These are phyloP conservation scores for Amblyjoppa fuscipennis DNA, from an alignment of 2,888 invertebrate genomes.

Conservation along the genomic window DNA sequence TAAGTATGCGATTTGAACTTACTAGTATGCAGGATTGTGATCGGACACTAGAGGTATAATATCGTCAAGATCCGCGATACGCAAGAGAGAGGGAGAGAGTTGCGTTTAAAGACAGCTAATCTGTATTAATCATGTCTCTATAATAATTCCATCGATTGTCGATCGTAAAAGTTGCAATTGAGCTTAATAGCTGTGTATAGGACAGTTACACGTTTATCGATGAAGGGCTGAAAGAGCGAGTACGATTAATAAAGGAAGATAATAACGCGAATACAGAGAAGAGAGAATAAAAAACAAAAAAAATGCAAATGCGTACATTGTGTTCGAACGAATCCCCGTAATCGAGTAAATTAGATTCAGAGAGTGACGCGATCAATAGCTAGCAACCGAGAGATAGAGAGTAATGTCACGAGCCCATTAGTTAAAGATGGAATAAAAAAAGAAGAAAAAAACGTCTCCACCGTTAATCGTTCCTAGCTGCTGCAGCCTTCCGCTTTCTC, in stretches of 20 bases:
- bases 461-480: constrained; percentile 50
- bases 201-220: constrained; percentile 61
- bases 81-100: neutral
- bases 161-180: constrained; percentile 53
- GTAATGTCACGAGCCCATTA: constrained; percentile 9
- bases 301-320: constrained; percentile 9
- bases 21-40: constrained; percentile 47
- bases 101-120: constrained; percentile 40
- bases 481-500: constrained; percentile 39
- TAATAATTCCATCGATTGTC: constrained; percentile 66
- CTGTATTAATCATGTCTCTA: constrained; percentile 57
- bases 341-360: constrained; percentile 42
- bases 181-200: constrained; percentile 68
- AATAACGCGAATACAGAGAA: constrained; percentile 31
- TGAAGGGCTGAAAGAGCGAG: constrained; percentile 42
- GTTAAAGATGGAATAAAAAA: constrained; percentile 22
- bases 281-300: constrained; percentile 36
- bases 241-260: constrained; percentile 46
- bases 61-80: constrained; percentile 30
- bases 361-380: constrained; percentile 18
- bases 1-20: constrained; percentile 33
- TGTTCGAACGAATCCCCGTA: constrained; percentile 21
- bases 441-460: constrained; percentile 11
- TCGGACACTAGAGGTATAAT: constrained; percentile 30
- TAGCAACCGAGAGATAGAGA: constrained; percentile 23